Evolutionary conservation across 2,113 vertebrate species (phyloP).

Genomic region (Ptychochromis oligacanthus): DNA sequence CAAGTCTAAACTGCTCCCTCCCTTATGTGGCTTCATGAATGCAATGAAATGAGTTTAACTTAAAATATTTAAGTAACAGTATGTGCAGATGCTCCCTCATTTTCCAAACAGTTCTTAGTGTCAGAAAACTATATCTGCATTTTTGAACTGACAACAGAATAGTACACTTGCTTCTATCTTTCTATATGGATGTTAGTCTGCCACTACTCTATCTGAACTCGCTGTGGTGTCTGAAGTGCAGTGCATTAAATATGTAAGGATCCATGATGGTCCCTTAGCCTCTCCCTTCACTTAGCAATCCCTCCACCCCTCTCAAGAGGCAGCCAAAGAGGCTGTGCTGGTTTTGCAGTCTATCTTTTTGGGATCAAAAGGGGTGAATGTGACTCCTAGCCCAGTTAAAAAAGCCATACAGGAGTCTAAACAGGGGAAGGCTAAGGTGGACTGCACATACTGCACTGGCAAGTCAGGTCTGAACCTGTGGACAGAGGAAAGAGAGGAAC

Average conservation of each 20-base stretch:
- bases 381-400: slow-evolving; percentile 86
- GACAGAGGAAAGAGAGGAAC: slow-evolving; percentile 32
- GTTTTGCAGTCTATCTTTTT: slow-evolving; percentile 92
- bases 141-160: background rate
- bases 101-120: slow-evolving; percentile 27
- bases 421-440: slow-evolving; percentile 87
- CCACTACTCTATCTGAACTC: slow-evolving; percentile 31
- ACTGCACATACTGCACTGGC: slow-evolving; percentile 89
- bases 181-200: slow-evolving; percentile 22
- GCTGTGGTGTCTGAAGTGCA: slow-evolving; percentile 54
- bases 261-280: slow-evolving; percentile 33
- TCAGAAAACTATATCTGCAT: slow-evolving; percentile 15
- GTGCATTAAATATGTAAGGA: slow-evolving; percentile 44
- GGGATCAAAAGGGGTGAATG: slow-evolving; percentile 83
- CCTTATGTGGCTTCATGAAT: background rate
- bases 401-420: slow-evolving; percentile 90
- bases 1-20: slow-evolving; percentile 15
- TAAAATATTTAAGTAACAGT: slow-evolving; percentile 3
- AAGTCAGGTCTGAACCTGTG: slow-evolving; percentile 81
- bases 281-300: slow-evolving; percentile 15
- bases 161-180: background rate
- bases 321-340: slow-evolving; percentile 85
- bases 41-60: background rate
- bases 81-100: slow-evolving; percentile 6
- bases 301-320: slow-evolving; percentile 76